Evolutionary conservation across 2,797 vertebrate species (phyloP), one percentile per base, ranked within the genome.

Genomic region (Periophthalmus magnuspinnatus): DNA sequence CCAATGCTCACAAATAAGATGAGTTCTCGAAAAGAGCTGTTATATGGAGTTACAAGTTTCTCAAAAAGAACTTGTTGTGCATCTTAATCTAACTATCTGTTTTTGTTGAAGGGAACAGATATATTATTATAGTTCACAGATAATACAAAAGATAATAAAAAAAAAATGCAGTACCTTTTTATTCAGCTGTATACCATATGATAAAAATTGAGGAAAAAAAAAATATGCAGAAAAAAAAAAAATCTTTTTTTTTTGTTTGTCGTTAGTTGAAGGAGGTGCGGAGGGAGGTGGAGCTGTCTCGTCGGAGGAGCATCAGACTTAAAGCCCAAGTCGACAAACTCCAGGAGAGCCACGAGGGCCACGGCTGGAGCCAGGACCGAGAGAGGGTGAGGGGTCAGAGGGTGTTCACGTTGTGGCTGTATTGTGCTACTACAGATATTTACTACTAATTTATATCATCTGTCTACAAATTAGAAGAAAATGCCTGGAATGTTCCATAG

Each of bases 301-400:
- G 93, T 3, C 87, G 71, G 21, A 84, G 93, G 13, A 94, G 93
- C 68, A 87, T 94, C 62, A 92, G 45, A 69, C 84, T 94, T 0
- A 94, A 94, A 57, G 92, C 92, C 22, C 93, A 94, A 71, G 92
- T 94, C 82, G 93, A 94, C 81, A 88, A 81, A 74, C 88, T 94
- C 0, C 91, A 93, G 83, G 89, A 92, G 77, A 85, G 28, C 63
- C 84, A 88, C n/a, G 90, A 87, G 0, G 88, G 91, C 45, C 70
- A 61, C 0, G 87, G 84, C 62, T 94, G 93, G 93, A 90, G 89
- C 76, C 84, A 89, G 17, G 78, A 90, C 75, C 82, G 75, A 87
- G 87, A 90, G 36, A 83, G 55, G 86, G 93, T 94, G 77, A 82
- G 24, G 50, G 85, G 93, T 93, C 74, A 81, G n/a, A 28, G 2